A percentile compares a stretch with the other conserved stretches of the same genome.
These are phyloP conservation scores for Xylota segnis DNA, from an alignment of 2,888 invertebrate genomes.

Conservation along the genomic window DNA sequence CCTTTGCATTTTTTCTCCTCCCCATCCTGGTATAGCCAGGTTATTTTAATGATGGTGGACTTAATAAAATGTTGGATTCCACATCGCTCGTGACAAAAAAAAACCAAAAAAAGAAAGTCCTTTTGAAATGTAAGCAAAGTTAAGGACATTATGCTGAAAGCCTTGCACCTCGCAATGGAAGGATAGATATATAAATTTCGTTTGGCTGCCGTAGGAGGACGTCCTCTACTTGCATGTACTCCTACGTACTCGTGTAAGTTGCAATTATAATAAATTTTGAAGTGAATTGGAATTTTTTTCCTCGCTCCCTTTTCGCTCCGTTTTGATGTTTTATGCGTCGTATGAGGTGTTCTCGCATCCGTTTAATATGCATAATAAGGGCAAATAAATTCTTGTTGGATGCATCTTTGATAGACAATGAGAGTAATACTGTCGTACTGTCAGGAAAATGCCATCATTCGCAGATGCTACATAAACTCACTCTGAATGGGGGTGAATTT, in stretches of 20 bases:
- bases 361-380: conserved; percentile 23
- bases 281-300: conserved; percentile 53
- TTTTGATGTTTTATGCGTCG: no score
- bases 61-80: conserved; percentile 43
- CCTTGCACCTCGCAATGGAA: background rate
- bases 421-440: background rate
- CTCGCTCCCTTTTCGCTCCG: background rate
- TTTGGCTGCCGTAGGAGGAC: background rate
- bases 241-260: conserved; percentile 11
- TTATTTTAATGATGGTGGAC: conserved; percentile 53
- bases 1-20: background rate
- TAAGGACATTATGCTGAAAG: conserved; percentile 13
- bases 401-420: conserved; percentile 14
- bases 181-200: conserved; percentile 1
- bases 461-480: background rate
- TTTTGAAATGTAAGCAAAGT: conserved; percentile 21
- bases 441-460: background rate
- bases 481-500: background rate
- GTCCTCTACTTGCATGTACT: background rate
- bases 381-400: conserved; percentile 18
- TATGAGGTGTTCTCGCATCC: conserved; percentile 3
- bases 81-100: conserved; percentile 8
- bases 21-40: conserved; percentile 12
- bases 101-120: background rate
- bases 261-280: conserved; percentile 54